Base-by-base conservation (phyloP, 2,888 invertebrate species). In the Luffia ferchaultella region DNA sequence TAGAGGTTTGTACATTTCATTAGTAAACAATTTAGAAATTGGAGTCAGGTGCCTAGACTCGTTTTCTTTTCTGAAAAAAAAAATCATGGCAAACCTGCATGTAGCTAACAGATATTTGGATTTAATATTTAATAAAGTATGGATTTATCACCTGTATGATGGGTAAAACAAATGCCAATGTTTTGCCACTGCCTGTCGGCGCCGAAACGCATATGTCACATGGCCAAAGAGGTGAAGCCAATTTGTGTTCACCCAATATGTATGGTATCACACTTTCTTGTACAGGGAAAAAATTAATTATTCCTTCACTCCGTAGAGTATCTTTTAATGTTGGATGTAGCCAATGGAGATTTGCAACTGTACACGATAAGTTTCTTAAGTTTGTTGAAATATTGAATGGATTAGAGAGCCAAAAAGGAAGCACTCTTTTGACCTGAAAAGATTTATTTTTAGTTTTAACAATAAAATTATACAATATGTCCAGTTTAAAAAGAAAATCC, bases 111-210 rank as follows among this genome's bases (percentile, higher is more conserved):
- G n/a, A n/a, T n/a, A n/a, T n/a, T n/a, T n/a, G n/a, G n/a, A n/a
- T n/a, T n/a, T n/a, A n/a, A n/a, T n/a, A n/a, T n/a, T n/a, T n/a
- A n/a, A n/a, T n/a, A n/a, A n/a, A n/a, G n/a, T n/a, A n/a, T n/a
- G n/a, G n/a, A n/a, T n/a, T n/a, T n/a, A n/a, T 56, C 68, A 90
- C 86, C 80, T 96, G 93, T 41, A 98, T 80, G 46, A 98, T 89
- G 5, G 98, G 98, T 54, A 98, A 76, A 46, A 94, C 95, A 87
- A 95, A 98, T 2, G 97, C 92, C 52, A 98, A 76, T 1, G 98
- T 98, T 85, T 98, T 98, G 17, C 98, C 98, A 83, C 97, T 97
- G 16, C 97, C 98, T 1, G 98, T 98, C 1, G 98, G 97, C 16
- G 98, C 97, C 43, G 96, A 97, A 20, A 99, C 95, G 77, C 98